Conservation (phyloP, 2,888 invertebrate genomes). For the Drymonia ruficornis region DNA sequence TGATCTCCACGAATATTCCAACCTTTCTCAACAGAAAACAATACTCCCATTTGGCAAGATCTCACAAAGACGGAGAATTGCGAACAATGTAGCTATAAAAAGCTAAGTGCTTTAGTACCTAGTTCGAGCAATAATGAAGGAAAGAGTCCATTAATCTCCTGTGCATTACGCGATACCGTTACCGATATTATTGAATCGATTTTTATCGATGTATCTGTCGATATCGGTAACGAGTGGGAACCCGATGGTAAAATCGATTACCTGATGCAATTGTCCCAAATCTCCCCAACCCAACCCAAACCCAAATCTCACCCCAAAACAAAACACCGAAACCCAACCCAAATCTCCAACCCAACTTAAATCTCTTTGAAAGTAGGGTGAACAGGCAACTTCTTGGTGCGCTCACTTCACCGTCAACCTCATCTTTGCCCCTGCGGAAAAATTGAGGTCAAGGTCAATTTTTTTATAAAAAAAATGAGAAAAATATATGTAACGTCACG, state of each 20-base stretch:
- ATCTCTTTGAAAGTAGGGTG: too few relatives aligned
- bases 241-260: conserved; percentile 12
- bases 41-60: conserved; percentile 12
- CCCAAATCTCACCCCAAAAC: too few relatives aligned
- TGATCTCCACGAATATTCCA: neutral
- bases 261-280: too few relatives aligned
- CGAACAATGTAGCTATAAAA: conserved; percentile 24
- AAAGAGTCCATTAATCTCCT: conserved; percentile 35
- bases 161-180: conserved; percentile 20
- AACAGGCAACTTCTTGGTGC: too few relatives aligned
- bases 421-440: too few relatives aligned
- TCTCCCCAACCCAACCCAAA: too few relatives aligned
- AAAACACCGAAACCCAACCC: too few relatives aligned
- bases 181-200: conserved; percentile 11
- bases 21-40: conserved; percentile 14
- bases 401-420: too few relatives aligned
- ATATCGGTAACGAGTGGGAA: conserved; percentile 29
- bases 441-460: too few relatives aligned
- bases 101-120: conserved; percentile 33
- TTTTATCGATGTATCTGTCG: conserved; percentile 39
- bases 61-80: conserved; percentile 17
- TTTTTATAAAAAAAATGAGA: too few relatives aligned
- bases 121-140: conserved; percentile 20
- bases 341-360: too few relatives aligned
- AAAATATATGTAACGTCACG: too few relatives aligned